Evolutionary conservation across 2,113 vertebrate species (phyloP), one percentile per base, ranked within the genome.

Genomic region (Pseudolaguvia tuberculata): DNA sequence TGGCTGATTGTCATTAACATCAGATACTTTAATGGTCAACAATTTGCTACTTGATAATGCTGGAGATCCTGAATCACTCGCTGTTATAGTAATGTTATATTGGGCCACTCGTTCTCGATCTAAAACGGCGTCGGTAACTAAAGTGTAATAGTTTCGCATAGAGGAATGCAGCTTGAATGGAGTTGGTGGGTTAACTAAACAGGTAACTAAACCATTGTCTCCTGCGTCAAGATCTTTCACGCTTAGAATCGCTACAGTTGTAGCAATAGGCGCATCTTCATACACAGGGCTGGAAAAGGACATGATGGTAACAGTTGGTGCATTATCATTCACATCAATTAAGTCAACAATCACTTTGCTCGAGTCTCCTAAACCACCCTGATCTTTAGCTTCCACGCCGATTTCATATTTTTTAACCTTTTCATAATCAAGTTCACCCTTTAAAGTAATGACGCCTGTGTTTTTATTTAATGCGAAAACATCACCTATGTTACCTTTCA

Each of bases 1-100:
- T 29, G 73, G 73, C n/a, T 63, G 50, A 50, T 68, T 75, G 39
- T 75, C 73, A 68, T 75, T 75, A 5, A 75, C 63, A 48, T 75
- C 62, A 56, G 62, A 75, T 47, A 75, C 39, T 47, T 68, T 75
- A 55, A 58, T 53, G 47, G n/a, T 72, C 55, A 76, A 8, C 23
- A 50, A 0, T 2, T 29, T 11, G 6, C 57, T 57, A 39, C 53
- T 68, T 6, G 65, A 69, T 11, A 76, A 42, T 12, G 39, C 25
- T 18, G 74, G 74, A 35, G 47, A 57, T 45, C 65, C 74, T 18
- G 45, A 48, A 69, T 76, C 65, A 0, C 52, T 39, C 5, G 63
- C 53, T 57, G 45, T 76, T 51, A 76, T 47, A 4, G 53, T 76
- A 18, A 76, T 58, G 23, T 70, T 70, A 35, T 76, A 76, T 20